phyloP scores from a whole-genome alignment of 2,888 invertebrate species.

The Tipula vernalis region DNA sequence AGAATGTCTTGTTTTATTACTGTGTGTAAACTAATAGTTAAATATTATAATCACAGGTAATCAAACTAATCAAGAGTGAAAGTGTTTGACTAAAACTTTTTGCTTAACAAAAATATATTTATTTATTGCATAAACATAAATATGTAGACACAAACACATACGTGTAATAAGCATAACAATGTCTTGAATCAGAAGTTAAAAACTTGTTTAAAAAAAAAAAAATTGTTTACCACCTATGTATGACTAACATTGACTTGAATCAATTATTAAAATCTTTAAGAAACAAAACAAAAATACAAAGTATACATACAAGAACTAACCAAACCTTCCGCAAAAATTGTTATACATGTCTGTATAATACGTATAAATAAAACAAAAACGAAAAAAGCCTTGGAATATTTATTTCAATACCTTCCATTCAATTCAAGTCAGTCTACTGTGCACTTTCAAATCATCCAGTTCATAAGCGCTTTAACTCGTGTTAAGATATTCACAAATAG shows the following conservation, averaged over 20 bases:
- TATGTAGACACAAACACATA: background rate
- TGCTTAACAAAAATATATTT: background rate
- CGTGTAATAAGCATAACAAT: background rate
- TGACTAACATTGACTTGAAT: background rate
- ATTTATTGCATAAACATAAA: background rate
- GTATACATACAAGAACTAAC: background rate
- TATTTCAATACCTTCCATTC: background rate
- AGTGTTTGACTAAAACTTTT: background rate
- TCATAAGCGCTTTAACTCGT: background rate
- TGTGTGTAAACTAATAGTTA: background rate
- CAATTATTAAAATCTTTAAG: background rate
- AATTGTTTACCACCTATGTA: background rate
- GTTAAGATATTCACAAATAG: background rate
- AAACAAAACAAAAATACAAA: background rate
- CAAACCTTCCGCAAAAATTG: background rate
- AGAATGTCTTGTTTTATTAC: background rate
- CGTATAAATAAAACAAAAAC: background rate
- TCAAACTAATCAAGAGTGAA: background rate
- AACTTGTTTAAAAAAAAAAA: background rate
- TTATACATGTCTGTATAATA: background rate
- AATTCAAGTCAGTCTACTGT: background rate
- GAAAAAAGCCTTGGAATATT: background rate
- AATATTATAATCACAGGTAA: background rate
- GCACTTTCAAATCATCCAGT: background rate
- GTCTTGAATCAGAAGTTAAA: background rate